Evolutionary conservation across 1,140 invertebrate species (phyloP).

Genomic region (Bombus sylvicola): DNA sequence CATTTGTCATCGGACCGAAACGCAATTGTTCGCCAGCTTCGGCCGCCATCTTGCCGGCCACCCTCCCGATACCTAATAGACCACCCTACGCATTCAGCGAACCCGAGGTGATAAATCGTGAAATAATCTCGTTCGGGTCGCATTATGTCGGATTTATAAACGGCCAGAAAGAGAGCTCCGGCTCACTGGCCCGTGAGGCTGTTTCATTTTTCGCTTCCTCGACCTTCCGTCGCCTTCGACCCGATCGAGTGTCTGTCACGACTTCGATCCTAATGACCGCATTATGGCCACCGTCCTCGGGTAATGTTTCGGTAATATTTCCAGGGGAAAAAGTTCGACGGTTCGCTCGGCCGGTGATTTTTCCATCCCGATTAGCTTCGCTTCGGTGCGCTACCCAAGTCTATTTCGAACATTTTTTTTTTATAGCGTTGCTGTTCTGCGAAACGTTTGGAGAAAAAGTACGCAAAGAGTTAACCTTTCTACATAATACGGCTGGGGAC

Average conservation of each 20-base stretch:
- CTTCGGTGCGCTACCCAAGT: background rate
- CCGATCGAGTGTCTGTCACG: constrained; percentile 34
- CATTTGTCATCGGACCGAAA: constrained; percentile 66
- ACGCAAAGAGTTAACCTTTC: background rate
- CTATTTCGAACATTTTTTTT: background rate
- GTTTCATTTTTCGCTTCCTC: constrained; percentile 58
- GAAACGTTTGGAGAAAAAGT: background rate
- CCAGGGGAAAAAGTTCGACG: background rate
- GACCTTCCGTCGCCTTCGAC: constrained; percentile 26
- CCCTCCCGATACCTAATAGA: constrained; percentile 68
- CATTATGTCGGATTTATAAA: constrained; percentile 74
- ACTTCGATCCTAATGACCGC: constrained; percentile 37
- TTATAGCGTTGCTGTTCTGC: background rate
- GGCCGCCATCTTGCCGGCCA: constrained; percentile 60
- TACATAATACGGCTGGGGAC: too few relatives aligned
- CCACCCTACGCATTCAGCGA: constrained; percentile 58
- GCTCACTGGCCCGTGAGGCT: constrained; percentile 52
- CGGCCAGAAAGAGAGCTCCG: constrained; percentile 41
- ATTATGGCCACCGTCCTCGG: constrained; percentile 13
- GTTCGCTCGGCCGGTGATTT: background rate
- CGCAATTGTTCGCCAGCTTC: constrained; percentile 60
- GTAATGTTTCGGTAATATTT: constrained; percentile 22
- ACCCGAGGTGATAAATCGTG: constrained; percentile 68
- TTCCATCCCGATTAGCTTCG: background rate
- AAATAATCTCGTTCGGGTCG: constrained; percentile 71